Evolutionary conservation across 2,113 vertebrate species (phyloP).

Genomic region (Pluvianellus socialis): DNA sequence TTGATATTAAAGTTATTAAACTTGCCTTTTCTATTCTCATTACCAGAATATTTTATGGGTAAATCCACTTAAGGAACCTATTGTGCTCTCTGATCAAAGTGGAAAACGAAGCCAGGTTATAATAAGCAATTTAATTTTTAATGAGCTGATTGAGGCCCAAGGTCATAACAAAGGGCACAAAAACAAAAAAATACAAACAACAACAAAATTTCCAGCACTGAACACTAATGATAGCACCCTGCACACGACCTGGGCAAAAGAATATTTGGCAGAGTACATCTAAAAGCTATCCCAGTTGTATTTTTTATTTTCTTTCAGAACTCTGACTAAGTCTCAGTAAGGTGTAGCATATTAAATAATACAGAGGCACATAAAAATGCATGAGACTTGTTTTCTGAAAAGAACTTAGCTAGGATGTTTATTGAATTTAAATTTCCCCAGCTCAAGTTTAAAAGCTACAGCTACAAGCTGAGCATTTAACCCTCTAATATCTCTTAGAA

Average conservation of each 20-base stretch:
- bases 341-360: constrained; percentile 66
- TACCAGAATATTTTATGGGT: constrained; percentile 67
- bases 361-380: constrained; percentile 61
- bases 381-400: constrained; percentile 38
- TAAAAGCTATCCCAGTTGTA: constrained; percentile 15
- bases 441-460: constrained; percentile 30
- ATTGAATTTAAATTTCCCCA: constrained; percentile 51
- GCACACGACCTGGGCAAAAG: constrained; percentile 46
- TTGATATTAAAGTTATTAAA: constrained; percentile 65
- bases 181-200: constrained; percentile 46
- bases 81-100: constrained; percentile 78
- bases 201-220: constrained; percentile 44
- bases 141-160: constrained; percentile 73
- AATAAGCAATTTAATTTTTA: constrained; percentile 85
- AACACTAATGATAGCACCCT: constrained; percentile 57
- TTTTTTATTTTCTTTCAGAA: constrained; percentile 56
- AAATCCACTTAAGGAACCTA: constrained; percentile 70
- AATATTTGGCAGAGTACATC: constrained; percentile 53
- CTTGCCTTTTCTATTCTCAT: constrained; percentile 66
- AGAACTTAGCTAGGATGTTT: constrained; percentile 34
- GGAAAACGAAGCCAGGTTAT: constrained; percentile 70
- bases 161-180: constrained; percentile 73
- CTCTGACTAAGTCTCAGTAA: constrained; percentile 40
- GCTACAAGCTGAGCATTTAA: neutral
- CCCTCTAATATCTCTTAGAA: neutral